A percentile compares a stretch with the other conserved stretches of the same genome.
Evolutionary conservation across 1,140 invertebrate species (phyloP).

Genomic region (Bombus impatiens): DNA sequence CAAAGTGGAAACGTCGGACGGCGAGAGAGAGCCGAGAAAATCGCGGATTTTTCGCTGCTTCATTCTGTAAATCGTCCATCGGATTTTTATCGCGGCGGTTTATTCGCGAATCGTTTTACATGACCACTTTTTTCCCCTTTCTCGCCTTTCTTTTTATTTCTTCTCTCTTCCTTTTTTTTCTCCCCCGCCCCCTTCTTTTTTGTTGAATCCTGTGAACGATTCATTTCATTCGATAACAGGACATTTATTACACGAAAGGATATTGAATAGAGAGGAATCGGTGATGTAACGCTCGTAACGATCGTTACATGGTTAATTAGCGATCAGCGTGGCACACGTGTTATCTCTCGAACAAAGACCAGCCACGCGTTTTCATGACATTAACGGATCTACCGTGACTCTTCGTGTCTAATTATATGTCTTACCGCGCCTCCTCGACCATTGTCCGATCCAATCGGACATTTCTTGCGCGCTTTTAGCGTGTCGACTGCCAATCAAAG

Average conservation of each 20-base stretch:
- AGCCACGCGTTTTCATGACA: slow-evolving; percentile 6
- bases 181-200: not conserved
- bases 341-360: not conserved
- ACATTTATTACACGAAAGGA: not conserved
- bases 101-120: slow-evolving; percentile 7
- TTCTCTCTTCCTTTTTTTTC: not conserved
- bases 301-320: slow-evolving; percentile 6
- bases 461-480: slow-evolving; percentile 37
- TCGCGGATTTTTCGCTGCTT: not conserved
- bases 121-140: not conserved
- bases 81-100: slow-evolving; percentile 4
- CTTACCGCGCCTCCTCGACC: slow-evolving; percentile 25
- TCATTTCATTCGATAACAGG: not conserved
- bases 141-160: not conserved
- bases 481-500: slow-evolving; percentile 43
- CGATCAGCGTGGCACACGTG: not conserved
- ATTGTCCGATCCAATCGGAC: slow-evolving; percentile 26
- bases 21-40: not conserved
- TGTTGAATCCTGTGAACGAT: not conserved
- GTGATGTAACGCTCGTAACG: not conserved
- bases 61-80: not conserved
- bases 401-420: slow-evolving; percentile 32
- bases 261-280: not conserved
- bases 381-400: slow-evolving; percentile 1
- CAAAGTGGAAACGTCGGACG: not conserved